These are phyloP conservation scores for Hypomecis punctinalis DNA, from an alignment of 2,888 invertebrate species.

Conservation along the genomic window DNA sequence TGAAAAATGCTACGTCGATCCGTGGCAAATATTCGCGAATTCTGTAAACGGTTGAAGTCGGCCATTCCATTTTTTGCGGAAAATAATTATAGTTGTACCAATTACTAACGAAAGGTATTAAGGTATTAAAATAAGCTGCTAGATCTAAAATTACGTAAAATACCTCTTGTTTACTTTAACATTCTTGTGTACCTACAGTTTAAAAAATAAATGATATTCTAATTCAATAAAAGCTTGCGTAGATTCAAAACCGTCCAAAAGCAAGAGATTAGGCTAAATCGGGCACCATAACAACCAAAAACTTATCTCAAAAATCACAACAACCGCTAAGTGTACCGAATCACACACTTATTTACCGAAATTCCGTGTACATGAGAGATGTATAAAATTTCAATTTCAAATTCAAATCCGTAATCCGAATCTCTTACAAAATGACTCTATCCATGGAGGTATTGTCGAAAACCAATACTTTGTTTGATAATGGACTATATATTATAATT, in stretches of 20 bases:
- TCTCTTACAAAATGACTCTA: conserved; percentile 67
- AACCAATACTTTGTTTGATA: conserved; percentile 52
- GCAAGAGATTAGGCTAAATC: conserved; percentile 16
- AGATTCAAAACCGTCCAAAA: neutral
- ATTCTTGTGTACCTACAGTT: neutral
- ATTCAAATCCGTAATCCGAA: conserved; percentile 60
- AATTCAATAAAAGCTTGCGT: neutral
- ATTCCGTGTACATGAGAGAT: conserved; percentile 34
- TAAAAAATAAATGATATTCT: neutral
- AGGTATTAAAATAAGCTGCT: too few species aligned
- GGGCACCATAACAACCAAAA: conserved; percentile 11
- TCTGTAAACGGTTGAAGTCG: too few species aligned
- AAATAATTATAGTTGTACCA: too few species aligned
- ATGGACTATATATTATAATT: conserved; percentile 59
- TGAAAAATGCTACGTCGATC: too few species aligned
- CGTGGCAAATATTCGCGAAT: too few species aligned
- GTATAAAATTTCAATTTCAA: conserved; percentile 49
- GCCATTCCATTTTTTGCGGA: too few species aligned
- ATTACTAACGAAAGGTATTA: too few species aligned
- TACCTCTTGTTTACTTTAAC: neutral
- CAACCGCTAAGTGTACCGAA: conserved; percentile 26
- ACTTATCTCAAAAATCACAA: conserved; percentile 22
- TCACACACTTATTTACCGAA: conserved; percentile 34
- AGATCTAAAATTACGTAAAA: too few species aligned
- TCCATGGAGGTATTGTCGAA: conserved; percentile 59